Percentiles rank a stretch among this genome's conserved stretches.
phyloP scores from a whole-genome alignment of 2,113 vertebrate genomes.

The Leptobrachium leishanense region DNA sequence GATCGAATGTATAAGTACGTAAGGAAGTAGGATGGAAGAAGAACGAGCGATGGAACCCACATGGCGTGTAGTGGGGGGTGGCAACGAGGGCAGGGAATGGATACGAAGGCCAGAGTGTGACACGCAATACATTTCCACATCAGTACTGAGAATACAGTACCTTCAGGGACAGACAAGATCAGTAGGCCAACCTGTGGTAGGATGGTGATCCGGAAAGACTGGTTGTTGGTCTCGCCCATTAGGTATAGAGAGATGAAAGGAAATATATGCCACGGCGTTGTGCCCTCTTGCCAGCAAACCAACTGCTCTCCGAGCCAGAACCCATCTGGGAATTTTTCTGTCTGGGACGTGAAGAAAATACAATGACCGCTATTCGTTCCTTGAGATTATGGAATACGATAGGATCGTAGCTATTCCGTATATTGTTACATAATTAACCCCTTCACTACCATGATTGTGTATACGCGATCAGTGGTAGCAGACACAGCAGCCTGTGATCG shows the following conservation, averaged over 20 bases:
- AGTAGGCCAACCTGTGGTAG: constrained; percentile 83
- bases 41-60: not conserved
- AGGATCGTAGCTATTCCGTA: no score
- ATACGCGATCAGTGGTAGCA: no score
- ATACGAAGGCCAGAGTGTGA: not conserved
- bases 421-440: no score
- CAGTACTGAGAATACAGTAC: not conserved
- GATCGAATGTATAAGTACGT: no score
- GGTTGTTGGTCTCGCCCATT: constrained; percentile 94
- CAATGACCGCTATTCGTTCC: no score
- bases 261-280: constrained; percentile 97
- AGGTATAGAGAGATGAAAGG: constrained; percentile 93
- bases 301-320: constrained; percentile 98
- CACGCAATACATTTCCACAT: not conserved
- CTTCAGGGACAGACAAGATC: not conserved
- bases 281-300: constrained; percentile 95
- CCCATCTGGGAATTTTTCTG: constrained; percentile 90
- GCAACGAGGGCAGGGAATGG: not conserved
- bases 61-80: not conserved
- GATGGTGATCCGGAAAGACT: constrained; percentile 97
- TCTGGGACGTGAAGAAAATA: constrained; percentile 64
- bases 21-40: not conserved
- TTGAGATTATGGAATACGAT: no score
- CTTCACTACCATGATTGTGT: no score
- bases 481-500: no score